These are phyloP conservation scores for Bambusicola thoracicus DNA, from an alignment of 2,113 vertebrate genomes.

Conservation along the genomic window DNA sequence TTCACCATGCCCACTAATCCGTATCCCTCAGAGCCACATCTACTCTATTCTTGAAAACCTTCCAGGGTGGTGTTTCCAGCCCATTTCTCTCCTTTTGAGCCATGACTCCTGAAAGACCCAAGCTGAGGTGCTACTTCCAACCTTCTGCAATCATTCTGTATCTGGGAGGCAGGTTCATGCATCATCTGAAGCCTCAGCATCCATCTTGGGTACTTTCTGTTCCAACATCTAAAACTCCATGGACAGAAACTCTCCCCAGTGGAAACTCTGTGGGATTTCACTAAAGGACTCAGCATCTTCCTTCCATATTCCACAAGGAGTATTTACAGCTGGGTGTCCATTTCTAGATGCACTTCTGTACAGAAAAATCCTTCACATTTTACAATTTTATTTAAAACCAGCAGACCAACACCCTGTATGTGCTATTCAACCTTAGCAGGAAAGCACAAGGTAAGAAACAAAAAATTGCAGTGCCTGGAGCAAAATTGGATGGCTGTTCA, in stretches of 20 bases:
- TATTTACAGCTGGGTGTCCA: not conserved
- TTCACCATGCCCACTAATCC: too few relatives aligned
- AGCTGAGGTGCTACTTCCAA: not conserved
- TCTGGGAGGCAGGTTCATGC: not conserved
- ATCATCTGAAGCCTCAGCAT: not conserved
- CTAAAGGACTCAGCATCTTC: not conserved
- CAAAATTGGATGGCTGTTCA: not conserved
- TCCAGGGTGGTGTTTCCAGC: not conserved
- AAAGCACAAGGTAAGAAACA: not conserved
- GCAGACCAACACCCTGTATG: not conserved
- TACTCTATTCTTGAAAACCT: too few relatives aligned
- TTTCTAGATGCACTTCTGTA: not conserved
- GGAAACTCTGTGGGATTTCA: not conserved
- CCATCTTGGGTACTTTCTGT: not conserved
- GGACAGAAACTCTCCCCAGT: not conserved
- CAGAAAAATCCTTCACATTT: not conserved
- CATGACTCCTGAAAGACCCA: not conserved
- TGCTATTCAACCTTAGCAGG: not conserved
- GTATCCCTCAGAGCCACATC: too few relatives aligned
- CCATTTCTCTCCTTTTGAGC: not conserved
- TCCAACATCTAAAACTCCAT: rapidly evolving
- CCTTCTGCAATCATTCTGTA: not conserved
- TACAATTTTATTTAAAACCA: not conserved
- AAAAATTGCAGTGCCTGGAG: conserved; percentile 4
- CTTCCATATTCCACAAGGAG: not conserved